Conservation (phyloP, 1,140 invertebrate genomes). For the Lepidurus apus region DNA sequence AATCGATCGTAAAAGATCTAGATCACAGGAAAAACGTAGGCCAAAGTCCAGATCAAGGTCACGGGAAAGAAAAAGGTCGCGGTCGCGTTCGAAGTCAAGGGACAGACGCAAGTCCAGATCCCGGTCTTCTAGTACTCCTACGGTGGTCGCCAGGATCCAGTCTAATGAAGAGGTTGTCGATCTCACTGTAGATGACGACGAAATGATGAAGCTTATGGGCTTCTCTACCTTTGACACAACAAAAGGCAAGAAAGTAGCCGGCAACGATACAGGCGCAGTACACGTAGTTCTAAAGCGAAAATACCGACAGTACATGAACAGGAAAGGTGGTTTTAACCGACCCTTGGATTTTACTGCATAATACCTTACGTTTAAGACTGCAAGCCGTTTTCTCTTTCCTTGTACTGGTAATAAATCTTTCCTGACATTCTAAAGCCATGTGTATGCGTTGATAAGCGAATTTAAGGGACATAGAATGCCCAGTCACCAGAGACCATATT, state of each 20-base stretch:
- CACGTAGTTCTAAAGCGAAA: constrained; percentile 94
- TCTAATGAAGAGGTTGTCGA: constrained; percentile 62
- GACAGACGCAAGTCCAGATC: constrained; percentile 26
- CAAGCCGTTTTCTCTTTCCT: neutral
- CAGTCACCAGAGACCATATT: no score
- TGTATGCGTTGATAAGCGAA: neutral
- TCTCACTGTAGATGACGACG: constrained; percentile 83
- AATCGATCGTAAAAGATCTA: constrained; percentile 29
- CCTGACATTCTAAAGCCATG: neutral
- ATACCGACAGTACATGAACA: constrained; percentile 99
- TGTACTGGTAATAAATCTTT: neutral
- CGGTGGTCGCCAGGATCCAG: constrained; percentile 9
- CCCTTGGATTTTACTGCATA: constrained; percentile 88
- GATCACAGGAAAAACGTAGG: neutral
- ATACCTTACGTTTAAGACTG: constrained; percentile 26
- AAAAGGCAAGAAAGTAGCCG: constrained; percentile 90
- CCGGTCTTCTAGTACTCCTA: neutral
- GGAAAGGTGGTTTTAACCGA: constrained; percentile 97
- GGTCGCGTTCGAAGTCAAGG: constrained; percentile 23
- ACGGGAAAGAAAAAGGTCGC: neutral
- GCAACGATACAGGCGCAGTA: constrained; percentile 84
- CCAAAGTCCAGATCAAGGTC: constrained; percentile 19
- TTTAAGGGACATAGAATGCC: neutral
- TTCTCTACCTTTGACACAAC: constrained; percentile 92
- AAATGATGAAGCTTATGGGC: constrained; percentile 95